Percentiles rank a stretch among this genome's conserved stretches.
These are phyloP conservation scores for Sussaba pulchella DNA, from an alignment of 2,888 invertebrate species.

Conservation along the genomic window DNA sequence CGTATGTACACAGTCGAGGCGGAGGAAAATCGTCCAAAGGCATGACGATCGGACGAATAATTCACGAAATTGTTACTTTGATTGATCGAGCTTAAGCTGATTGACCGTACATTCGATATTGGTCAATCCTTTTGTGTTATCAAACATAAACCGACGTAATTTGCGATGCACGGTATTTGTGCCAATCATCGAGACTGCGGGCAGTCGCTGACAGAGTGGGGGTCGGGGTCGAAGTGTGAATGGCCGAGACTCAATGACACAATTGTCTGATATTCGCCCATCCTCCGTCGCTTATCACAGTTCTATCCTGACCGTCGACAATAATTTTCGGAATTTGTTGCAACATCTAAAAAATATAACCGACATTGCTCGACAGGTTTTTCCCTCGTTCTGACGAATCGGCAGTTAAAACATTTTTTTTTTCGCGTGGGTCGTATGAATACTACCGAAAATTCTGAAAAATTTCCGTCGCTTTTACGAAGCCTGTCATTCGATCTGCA, in stretches of 20 bases:
- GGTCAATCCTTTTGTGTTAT: slow-evolving; percentile 11
- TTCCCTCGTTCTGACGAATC: too few relatives aligned
- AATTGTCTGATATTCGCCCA: too few relatives aligned
- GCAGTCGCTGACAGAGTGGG: too few relatives aligned
- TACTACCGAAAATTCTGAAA: background rate
- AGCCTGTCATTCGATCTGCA: slow-evolving; percentile 21
- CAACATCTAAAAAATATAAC: too few relatives aligned
- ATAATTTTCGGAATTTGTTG: too few relatives aligned
- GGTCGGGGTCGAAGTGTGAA: too few relatives aligned
- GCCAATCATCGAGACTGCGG: background rate
- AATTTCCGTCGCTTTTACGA: slow-evolving; percentile 5
- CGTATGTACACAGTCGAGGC: background rate
- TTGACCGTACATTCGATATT: slow-evolving; percentile 27
- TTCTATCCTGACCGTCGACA: too few relatives aligned
- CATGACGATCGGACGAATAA: slow-evolving; percentile 5
- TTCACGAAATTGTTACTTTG: slow-evolving; percentile 29
- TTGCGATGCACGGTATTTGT: background rate
- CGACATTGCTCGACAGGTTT: too few relatives aligned
- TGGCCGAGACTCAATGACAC: too few relatives aligned
- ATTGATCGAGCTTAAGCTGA: slow-evolving; percentile 42
- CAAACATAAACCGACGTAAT: slow-evolving; percentile 16
- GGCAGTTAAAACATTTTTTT: too few relatives aligned
- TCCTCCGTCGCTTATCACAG: too few relatives aligned
- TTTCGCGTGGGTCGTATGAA: too few relatives aligned
- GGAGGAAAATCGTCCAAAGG: background rate